Base-by-base conservation (phyloP, 2,113 vertebrate genomes). In the Nesoenas mayeri region DNA sequence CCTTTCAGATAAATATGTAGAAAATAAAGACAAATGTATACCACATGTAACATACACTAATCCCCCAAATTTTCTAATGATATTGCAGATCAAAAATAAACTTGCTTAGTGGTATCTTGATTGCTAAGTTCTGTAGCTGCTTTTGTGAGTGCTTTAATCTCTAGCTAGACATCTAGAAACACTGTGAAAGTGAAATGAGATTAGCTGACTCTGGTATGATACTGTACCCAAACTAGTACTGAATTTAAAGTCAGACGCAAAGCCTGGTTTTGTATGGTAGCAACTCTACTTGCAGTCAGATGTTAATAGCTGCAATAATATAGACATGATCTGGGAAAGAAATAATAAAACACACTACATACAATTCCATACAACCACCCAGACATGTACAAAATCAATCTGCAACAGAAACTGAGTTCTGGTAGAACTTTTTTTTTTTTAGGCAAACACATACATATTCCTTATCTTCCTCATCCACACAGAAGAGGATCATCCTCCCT, bases 11-110 rank as follows among this genome's bases (percentile, higher is more conserved):
- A 62, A 96, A 92, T 78, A 95, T 44, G 51, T 64, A 87, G 70
- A 86, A 89, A 94, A 91, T 67, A 96, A 88, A 94, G 69, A 88
- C 57, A 93, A 96, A 93, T 91, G 78, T 36, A 83, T 80, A 81
- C 72, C 91, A 79, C 78, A 87, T 58, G 78, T 60, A 95, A 88
- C 22, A 42, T 85, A 67, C 1, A 1, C 22, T 88, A 95, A 93
- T 80, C 50, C 44, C 15, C 53, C 31, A 64, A 73, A 75, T 93
- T 93, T 94, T 92, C 66, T 85, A 90, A 92, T 84, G 87, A 86
- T 81, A 95, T 54, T 78, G n/a, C 28, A 62, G 80, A 93, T 85
- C 36, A 94, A 73, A 50, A 84, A 75, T 60, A 82, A 86, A 75
- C 48, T 89, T 93, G 21, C 80, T 93, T 26, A 54, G 44, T 38